phyloP scores from a whole-genome alignment of 2,113 vertebrate genomes.

The Catagonus wagneri region DNA sequence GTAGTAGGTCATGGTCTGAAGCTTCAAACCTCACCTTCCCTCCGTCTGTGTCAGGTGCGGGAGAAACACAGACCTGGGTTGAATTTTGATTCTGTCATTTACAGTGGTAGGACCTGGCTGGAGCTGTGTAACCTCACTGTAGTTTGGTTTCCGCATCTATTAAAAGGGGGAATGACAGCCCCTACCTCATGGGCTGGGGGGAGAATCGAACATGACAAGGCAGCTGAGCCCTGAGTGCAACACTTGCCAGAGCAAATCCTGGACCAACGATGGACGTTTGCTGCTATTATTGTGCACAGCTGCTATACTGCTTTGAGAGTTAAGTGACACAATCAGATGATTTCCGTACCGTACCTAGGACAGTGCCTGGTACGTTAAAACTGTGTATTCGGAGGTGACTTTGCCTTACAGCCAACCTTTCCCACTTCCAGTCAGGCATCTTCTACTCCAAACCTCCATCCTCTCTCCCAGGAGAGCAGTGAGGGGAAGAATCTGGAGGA shows the following conservation, averaged over 20 bases:
- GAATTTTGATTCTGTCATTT: background rate
- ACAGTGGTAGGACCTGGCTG: background rate
- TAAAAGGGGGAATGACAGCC: background rate
- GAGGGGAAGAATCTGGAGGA: background rate
- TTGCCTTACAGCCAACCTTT: background rate
- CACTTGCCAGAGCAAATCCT: background rate
- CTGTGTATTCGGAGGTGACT: background rate
- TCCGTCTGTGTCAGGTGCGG: background rate
- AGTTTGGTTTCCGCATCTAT: background rate
- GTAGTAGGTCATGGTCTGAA: background rate
- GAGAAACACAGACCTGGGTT: background rate
- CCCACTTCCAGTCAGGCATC: background rate
- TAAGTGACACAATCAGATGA: background rate
- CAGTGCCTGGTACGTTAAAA: background rate
- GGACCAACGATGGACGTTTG: background rate
- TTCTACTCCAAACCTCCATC: background rate
- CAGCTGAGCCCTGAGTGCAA: background rate
- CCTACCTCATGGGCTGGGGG: background rate
- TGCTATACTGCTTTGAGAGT: background rate
- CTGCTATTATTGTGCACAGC: background rate
- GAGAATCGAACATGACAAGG: background rate
- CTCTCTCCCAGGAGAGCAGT: background rate
- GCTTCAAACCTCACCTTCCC: background rate
- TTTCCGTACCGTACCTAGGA: background rate
- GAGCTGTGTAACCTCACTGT: background rate